These are phyloP conservation scores for Pyrrhura leucotis DNA, from an alignment of 2,797 vertebrate species.

Conservation along the genomic window DNA sequence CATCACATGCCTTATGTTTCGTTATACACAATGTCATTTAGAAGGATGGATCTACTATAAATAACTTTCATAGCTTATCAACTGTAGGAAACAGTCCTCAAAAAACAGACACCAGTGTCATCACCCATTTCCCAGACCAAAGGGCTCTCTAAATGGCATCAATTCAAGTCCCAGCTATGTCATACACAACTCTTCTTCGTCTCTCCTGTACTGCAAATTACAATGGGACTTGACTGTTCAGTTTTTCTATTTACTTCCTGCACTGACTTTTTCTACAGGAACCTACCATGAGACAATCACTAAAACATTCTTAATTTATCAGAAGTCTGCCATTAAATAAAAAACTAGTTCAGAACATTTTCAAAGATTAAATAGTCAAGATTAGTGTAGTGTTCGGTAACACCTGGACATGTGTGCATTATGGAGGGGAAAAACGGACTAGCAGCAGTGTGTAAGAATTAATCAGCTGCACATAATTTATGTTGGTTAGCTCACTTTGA, in stretches of 20 bases:
- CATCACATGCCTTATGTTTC: neutral
- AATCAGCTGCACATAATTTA: neutral
- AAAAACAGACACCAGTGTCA: neutral
- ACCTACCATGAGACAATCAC: neutral
- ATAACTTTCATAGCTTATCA: neutral
- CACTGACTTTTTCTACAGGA: neutral
- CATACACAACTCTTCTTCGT: neutral
- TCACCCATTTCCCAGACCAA: neutral
- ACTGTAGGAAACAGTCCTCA: neutral
- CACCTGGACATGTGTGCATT: neutral
- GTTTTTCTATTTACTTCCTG: neutral
- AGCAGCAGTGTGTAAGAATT: neutral
- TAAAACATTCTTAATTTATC: neutral
- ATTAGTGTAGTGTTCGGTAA: neutral
- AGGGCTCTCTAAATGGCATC: neutral
- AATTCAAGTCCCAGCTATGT: neutral
- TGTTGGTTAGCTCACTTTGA: neutral
- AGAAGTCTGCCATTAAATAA: neutral
- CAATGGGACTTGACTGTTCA: neutral
- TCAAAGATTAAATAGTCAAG: neutral
- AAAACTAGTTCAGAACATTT: neutral
- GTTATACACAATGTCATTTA: neutral
- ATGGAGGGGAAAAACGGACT: neutral
- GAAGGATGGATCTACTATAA: neutral
- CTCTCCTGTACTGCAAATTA: fast-evolving